Evolutionary conservation across 2,797 vertebrate genomes (phyloP).

Genomic region (Hozukius guyotensis): DNA sequence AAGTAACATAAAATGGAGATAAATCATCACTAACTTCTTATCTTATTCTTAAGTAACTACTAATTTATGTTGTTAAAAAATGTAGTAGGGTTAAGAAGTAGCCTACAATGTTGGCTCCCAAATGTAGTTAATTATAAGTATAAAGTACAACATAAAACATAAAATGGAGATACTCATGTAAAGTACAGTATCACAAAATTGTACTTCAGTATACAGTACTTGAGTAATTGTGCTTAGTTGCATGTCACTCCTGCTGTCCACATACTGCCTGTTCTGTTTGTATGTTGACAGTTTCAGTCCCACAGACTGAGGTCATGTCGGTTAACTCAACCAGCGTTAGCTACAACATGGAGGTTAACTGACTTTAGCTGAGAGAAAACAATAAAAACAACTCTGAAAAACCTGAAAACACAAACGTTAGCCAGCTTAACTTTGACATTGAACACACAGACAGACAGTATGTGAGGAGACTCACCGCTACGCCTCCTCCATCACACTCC

Average conservation of each 20-base stretch:
- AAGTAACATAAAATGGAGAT: not conserved
- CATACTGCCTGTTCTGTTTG: not conserved
- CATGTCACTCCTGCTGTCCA: not conserved
- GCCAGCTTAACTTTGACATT: not conserved
- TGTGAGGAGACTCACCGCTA: slow-evolving; percentile 50
- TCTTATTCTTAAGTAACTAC: too few species aligned
- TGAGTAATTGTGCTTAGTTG: too few species aligned
- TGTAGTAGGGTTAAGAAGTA: too few species aligned
- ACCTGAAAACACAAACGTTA: not conserved
- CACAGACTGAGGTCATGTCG: not conserved
- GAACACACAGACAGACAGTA: not conserved
- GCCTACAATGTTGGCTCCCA: not conserved
- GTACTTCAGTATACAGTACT: not conserved
- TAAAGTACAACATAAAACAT: not conserved
- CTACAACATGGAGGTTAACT: not conserved
- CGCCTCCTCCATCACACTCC: slow-evolving; percentile 63
- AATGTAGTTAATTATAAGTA: not conserved
- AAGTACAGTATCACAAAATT: not conserved
- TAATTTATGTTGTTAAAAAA: too few species aligned
- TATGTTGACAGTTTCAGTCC: not conserved
- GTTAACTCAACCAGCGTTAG: not conserved
- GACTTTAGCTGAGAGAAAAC: not conserved
- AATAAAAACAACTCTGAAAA: not conserved
- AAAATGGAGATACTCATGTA: not conserved
- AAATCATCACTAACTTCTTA: too few species aligned